Evolutionary conservation across 2,113 vertebrate species (phyloP).

Genomic region (Coracopsis vasa): DNA sequence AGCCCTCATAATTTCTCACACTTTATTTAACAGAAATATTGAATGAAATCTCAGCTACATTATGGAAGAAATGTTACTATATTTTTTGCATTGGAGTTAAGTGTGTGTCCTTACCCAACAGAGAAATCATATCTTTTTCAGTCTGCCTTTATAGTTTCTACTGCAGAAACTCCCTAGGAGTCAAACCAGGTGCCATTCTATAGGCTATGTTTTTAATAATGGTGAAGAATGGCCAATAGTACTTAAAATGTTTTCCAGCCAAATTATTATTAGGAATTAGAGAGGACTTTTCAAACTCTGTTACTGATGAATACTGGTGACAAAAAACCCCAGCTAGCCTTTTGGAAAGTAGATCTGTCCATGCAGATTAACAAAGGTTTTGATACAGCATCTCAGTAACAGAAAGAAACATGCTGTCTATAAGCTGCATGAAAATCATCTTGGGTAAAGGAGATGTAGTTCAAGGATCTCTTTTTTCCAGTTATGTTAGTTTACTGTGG

Average conservation of each 20-base stretch:
- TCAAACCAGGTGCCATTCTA: not conserved
- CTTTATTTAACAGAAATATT: not conserved
- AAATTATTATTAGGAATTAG: not conserved
- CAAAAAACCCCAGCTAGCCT: not conserved
- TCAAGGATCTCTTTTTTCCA: not conserved
- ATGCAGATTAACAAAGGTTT: not conserved
- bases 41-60: not conserved
- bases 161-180: not conserved
- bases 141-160: not conserved
- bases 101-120: not conserved
- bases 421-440: not conserved
- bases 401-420: not conserved
- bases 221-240: not conserved
- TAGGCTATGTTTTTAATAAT: not conserved
- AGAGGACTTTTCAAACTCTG: not conserved
- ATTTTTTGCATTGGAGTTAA: not conserved
- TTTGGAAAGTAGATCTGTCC: not conserved
- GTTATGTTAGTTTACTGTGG: not conserved
- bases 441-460: not conserved
- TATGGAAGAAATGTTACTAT: not conserved
- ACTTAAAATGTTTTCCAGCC: not conserved
- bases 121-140: not conserved
- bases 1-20: not conserved
- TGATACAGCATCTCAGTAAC: not conserved
- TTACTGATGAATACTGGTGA: rapidly evolving